Evolutionary conservation across 1,140 invertebrate species (phyloP).

Genomic region (Plectrocnemia conspersa): DNA sequence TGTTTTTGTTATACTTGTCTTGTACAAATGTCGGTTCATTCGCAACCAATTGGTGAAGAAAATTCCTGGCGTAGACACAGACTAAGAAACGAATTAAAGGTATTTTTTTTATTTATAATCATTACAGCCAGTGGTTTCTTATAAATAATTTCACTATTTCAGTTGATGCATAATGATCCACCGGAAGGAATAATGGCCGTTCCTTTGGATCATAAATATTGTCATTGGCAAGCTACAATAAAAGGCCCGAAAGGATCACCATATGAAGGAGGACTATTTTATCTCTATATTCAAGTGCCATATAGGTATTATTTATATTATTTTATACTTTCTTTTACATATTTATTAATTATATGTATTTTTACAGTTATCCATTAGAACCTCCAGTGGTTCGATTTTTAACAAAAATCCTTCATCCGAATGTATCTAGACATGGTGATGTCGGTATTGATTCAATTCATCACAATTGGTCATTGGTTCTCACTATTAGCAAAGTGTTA

Average conservation of each 20-base stretch:
- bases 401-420: constrained; percentile 91
- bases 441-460: constrained; percentile 93
- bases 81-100: constrained; percentile 69
- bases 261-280: constrained; percentile 93
- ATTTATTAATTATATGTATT: constrained; percentile 19
- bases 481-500: constrained; percentile 87
- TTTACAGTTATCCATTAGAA: constrained; percentile 79
- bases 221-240: constrained; percentile 90
- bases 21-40: constrained; percentile 66
- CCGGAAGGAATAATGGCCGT: constrained; percentile 86
- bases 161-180: constrained; percentile 70
- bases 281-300: constrained; percentile 80
- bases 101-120: constrained; percentile 37
- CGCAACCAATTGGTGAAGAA: constrained; percentile 54
- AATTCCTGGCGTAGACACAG: constrained; percentile 72
- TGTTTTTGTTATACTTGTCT: constrained; percentile 82
- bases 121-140: neutral
- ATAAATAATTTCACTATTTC: constrained; percentile 18
- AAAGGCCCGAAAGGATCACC: constrained; percentile 84
- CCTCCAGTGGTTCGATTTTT: constrained; percentile 86
- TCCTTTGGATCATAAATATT: constrained; percentile 74
- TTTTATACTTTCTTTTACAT: too few relatives aligned
- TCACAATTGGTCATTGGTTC: constrained; percentile 90
- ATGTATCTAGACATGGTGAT: constrained; percentile 92
- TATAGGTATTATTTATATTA: constrained; percentile 55